Percentiles rank a stretch among this genome's conserved stretches.
Conservation (phyloP, 2,888 invertebrate genomes). For the Latrodectus elegans region DNA sequence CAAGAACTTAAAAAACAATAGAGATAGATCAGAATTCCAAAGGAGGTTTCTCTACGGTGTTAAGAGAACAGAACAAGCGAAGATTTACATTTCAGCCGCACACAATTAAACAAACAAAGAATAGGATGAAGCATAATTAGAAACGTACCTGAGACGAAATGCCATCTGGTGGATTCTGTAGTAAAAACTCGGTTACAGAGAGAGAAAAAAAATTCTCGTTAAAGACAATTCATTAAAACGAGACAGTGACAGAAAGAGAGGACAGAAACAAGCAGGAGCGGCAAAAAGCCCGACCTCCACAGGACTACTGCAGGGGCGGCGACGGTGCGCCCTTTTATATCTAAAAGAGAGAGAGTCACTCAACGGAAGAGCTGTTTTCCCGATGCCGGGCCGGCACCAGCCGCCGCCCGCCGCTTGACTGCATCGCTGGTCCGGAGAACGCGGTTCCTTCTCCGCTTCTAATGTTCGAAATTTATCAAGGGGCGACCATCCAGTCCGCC, state of each 20-base stretch:
- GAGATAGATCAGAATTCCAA: too few relatives aligned
- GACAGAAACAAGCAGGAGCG: not conserved
- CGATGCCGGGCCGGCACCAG: slow-evolving; percentile 61
- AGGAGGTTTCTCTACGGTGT: too few relatives aligned
- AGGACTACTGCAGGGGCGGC: not conserved
- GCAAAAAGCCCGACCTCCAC: not conserved
- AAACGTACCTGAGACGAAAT: slow-evolving; percentile 45
- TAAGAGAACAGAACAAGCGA: too few relatives aligned
- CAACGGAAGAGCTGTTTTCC: slow-evolving; percentile 63
- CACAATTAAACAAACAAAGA: too few relatives aligned
- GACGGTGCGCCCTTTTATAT: slow-evolving; percentile 58
- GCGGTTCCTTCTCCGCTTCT: slow-evolving; percentile 22
- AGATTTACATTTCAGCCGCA: too few relatives aligned
- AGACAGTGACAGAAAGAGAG: not conserved
- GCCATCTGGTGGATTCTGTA: slow-evolving; percentile 45
- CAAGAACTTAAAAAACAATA: too few relatives aligned
- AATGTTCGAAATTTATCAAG: slow-evolving; percentile 68
- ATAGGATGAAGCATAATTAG: too few relatives aligned
- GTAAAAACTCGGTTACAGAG: not conserved
- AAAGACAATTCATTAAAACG: not conserved
- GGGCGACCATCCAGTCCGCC: slow-evolving; percentile 40
- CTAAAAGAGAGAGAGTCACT: slow-evolving; percentile 47
- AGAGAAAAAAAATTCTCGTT: not conserved
- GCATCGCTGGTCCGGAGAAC: slow-evolving; percentile 61
- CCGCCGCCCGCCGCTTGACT: slow-evolving; percentile 57